These are phyloP conservation scores for Diabrotica balteata DNA, from an alignment of 2,888 invertebrate species.

Conservation along the genomic window DNA sequence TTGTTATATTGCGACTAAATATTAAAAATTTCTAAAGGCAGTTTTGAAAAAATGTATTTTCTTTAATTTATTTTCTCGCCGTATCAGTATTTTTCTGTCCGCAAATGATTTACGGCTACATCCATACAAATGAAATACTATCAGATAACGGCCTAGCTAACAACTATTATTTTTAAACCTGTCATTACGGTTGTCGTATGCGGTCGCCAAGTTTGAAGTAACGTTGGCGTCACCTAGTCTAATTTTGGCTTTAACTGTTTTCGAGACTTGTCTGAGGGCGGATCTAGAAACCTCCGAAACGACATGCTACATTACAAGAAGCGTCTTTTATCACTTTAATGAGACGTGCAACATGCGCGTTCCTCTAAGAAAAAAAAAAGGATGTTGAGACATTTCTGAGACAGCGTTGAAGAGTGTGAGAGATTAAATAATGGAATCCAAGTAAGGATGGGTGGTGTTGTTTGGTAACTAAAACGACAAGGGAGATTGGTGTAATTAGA, in stretches of 20 bases:
- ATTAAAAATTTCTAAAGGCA: not conserved
- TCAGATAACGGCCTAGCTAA: conserved; percentile 38
- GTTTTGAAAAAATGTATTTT: not conserved
- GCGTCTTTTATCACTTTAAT: conserved; percentile 26
- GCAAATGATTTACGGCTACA: conserved; percentile 3
- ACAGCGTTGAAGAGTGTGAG: conserved; percentile 9
- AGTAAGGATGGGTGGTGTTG: not conserved
- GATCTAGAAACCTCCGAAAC: conserved; percentile 18
- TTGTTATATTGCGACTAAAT: not conserved
- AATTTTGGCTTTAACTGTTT: conserved; percentile 23
- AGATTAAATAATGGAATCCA: conserved; percentile 9
- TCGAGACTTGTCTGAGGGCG: conserved; percentile 19
- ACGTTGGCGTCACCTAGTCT: conserved; percentile 17
- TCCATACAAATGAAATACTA: conserved; percentile 24
- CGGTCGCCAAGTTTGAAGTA: conserved; percentile 20
- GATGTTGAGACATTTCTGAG: conserved; percentile 11
- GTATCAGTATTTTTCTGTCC: not conserved
- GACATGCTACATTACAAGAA: conserved; percentile 26
- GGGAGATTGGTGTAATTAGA: too few species aligned
- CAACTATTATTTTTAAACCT: conserved; percentile 45
- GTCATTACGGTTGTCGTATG: conserved; percentile 42
- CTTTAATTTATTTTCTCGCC: not conserved
- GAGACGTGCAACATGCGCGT: conserved; percentile 23
- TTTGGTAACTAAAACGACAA: not conserved
- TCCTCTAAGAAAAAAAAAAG: conserved; percentile 10